Percentiles rank a stretch among this genome's conserved stretches.
phyloP scores from a whole-genome alignment of 2,888 invertebrate genomes.

The Standfussiana lucernea region DNA sequence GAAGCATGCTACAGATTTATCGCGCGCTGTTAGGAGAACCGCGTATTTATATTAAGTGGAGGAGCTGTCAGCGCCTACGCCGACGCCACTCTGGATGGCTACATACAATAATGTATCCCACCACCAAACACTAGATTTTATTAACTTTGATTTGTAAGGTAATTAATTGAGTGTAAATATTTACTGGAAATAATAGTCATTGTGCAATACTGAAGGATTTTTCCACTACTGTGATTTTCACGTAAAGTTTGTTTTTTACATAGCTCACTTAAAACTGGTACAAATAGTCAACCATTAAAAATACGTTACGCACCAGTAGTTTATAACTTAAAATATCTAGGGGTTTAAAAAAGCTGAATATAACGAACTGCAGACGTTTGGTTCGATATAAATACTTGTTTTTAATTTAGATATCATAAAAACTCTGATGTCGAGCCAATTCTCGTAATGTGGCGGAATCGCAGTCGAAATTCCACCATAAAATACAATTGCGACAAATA shows the following conservation, averaged over 20 bases:
- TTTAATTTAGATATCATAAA: constrained; percentile 77
- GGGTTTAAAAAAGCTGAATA: constrained; percentile 54
- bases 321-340: constrained; percentile 56
- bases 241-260: constrained; percentile 3
- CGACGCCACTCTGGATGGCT: constrained; percentile 85
- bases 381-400: constrained; percentile 70
- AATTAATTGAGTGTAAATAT: constrained; percentile 37
- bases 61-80: constrained; percentile 90
- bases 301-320: constrained; percentile 19
- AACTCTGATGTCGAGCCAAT: constrained; percentile 79
- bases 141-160: constrained; percentile 25
- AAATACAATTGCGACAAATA: constrained; percentile 60
- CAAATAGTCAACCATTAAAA: constrained; percentile 34
- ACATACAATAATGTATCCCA: constrained; percentile 81
- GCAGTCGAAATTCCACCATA: constrained; percentile 65
- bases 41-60: constrained; percentile 90
- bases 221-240: neutral
- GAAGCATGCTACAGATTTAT: constrained; percentile 85
- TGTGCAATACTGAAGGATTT: neutral
- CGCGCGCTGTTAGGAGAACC: constrained; percentile 85
- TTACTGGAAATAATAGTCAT: constrained; percentile 12
- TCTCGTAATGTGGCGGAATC: constrained; percentile 72
- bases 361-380: constrained; percentile 61
- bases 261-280: neutral
- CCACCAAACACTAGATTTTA: constrained; percentile 47